These are phyloP conservation scores for Psococerastis gibbosa DNA, from an alignment of 2,888 invertebrate species.

Conservation along the genomic window DNA sequence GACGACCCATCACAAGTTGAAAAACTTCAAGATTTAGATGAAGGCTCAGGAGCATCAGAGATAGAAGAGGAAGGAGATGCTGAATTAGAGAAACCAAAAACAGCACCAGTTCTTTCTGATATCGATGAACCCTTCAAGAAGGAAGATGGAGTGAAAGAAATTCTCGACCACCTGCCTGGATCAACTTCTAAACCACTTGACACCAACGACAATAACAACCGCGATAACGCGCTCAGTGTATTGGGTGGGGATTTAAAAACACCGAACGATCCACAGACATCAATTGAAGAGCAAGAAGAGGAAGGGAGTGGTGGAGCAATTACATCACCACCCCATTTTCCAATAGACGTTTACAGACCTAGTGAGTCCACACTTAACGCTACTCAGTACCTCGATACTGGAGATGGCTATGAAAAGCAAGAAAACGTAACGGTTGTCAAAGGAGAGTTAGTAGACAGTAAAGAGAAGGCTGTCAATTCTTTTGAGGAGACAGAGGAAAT, in stretches of 20 bases:
- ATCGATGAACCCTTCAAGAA: background rate
- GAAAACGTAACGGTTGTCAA: background rate
- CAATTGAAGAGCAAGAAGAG: background rate
- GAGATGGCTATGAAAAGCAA: no score
- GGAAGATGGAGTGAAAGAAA: background rate
- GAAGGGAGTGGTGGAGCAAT: background rate
- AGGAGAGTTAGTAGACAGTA: background rate
- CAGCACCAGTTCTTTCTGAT: background rate
- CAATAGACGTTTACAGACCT: no score
- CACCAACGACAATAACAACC: background rate
- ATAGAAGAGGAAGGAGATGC: background rate
- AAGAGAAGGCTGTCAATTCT: no score
- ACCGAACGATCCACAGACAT: background rate
- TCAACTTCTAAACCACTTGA: no score
- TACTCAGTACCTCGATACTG: no score
- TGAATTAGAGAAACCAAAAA: background rate
- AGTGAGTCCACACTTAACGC: no score
- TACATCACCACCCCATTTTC: no score
- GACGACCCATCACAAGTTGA: no score
- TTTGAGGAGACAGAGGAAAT: no score
- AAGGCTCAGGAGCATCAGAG: background rate
- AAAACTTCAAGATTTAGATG: background rate
- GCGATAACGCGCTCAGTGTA: constrained; percentile 1
- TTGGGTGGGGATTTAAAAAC: no score
- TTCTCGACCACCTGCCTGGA: background rate